Conservation (phyloP, 2,113 vertebrate genomes). For the Sarotherodon lohbergeri region DNA sequence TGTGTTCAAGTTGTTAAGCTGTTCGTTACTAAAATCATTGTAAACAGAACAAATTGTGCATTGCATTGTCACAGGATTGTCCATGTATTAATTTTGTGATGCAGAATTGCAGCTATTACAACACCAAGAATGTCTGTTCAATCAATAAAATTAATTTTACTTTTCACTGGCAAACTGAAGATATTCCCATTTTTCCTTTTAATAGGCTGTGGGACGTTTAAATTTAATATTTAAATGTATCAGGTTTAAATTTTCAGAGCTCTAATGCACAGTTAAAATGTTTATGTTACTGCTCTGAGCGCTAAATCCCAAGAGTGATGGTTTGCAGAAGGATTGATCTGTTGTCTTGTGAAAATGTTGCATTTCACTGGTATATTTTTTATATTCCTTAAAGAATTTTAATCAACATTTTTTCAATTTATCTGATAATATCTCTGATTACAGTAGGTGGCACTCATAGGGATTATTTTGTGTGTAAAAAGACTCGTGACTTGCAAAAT, state of each 20-base stretch:
- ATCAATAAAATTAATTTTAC: background rate
- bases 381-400: background rate
- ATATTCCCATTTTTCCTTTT: too few species aligned
- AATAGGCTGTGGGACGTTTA: background rate
- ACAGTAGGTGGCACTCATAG: background rate
- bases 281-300: background rate
- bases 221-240: background rate
- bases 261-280: background rate
- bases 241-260: background rate
- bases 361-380: background rate
- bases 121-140: background rate
- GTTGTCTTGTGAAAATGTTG: background rate
- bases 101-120: background rate
- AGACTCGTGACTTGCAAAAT: background rate
- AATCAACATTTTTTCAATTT: background rate
- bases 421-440: background rate
- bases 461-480: background rate
- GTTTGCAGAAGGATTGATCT: background rate
- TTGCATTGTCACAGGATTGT: background rate
- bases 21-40: background rate
- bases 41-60: background rate
- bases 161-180: background rate
- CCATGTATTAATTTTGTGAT: background rate
- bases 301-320: background rate
- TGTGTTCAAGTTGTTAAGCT: background rate